Evolutionary conservation across 2,797 vertebrate species (phyloP).

Genomic region (Platyrinchus mystaceus): DNA sequence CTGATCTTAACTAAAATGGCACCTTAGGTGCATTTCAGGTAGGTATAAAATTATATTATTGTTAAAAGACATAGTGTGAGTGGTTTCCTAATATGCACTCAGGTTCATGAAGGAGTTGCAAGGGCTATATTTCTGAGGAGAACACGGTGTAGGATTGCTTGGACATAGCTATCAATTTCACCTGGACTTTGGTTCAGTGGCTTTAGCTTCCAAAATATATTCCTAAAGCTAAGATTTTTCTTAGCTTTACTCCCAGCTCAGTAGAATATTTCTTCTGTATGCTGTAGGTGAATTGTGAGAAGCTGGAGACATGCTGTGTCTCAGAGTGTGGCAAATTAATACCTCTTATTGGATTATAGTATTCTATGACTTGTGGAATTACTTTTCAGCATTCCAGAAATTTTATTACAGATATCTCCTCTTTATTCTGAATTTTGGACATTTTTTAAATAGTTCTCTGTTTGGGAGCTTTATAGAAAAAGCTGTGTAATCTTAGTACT

Average conservation of each 20-base stretch:
- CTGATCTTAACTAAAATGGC: background rate
- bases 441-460: background rate
- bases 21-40: background rate
- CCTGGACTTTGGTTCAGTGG: background rate
- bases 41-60: background rate
- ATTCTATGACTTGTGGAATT: background rate
- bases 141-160: background rate
- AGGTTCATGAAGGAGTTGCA: background rate
- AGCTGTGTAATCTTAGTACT: background rate
- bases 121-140: background rate
- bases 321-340: background rate
- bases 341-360: background rate
- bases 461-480: background rate
- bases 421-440: background rate
- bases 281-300: background rate
- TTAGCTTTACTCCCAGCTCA: background rate
- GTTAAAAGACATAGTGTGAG: background rate
- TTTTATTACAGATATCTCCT: background rate
- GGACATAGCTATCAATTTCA: background rate
- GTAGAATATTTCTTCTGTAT: background rate
- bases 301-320: background rate
- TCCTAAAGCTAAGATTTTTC: background rate
- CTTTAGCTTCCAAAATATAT: background rate
- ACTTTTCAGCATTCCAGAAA: slow-evolving; percentile 7
- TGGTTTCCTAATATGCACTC: background rate